Evolutionary conservation across 1,140 invertebrate species (phyloP), one percentile per base, ranked within the genome.

Genomic region (Orchesella cincta): DNA sequence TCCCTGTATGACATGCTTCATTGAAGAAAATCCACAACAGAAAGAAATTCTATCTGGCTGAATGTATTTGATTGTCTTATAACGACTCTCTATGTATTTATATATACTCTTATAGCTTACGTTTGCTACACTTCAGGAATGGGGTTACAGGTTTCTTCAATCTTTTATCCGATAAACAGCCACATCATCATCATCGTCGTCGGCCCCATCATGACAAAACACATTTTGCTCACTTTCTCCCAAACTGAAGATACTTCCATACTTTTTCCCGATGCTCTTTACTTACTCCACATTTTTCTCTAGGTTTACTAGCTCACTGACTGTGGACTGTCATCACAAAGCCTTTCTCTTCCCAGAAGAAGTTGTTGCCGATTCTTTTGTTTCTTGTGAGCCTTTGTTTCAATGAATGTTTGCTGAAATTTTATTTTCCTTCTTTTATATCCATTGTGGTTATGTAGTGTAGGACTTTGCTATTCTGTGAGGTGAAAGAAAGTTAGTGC

Each of bases 121-220:
- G 39, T 46, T 46, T 46, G 39, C 5, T 8, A 8, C 5, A 18
- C 23, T 8, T 18, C 14, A 23, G 52, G 23, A 57, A 57, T n/a
- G 52, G 23, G 23, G 52, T 57, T 57, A 57, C 52, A 57, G 52
- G 52, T 57, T 57, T 14, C 23, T 57, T 57, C 52, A 57, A 18
- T 8, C 39, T 46, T 46, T 46, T 46, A 46, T 46, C 39, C 39
- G 39, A 46, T 46, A 46, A 46, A 46, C 39, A 46, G 39, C 39
- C 39, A 20, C 8, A 20, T 46, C 39, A 46, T 46, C 39, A 46
- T 46, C 39, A 46, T 46, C 39, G 20, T 46, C 39, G 20, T 46
- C 39, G 8, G 8, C 8, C 39, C 39, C 20, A 12, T 46, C 8
- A 46, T 12, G 39, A 8, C 39, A 46, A 20, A 8, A 46, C 39